phyloP scores from a whole-genome alignment of 2,888 invertebrate species.

The Sthenelais limicola region DNA sequence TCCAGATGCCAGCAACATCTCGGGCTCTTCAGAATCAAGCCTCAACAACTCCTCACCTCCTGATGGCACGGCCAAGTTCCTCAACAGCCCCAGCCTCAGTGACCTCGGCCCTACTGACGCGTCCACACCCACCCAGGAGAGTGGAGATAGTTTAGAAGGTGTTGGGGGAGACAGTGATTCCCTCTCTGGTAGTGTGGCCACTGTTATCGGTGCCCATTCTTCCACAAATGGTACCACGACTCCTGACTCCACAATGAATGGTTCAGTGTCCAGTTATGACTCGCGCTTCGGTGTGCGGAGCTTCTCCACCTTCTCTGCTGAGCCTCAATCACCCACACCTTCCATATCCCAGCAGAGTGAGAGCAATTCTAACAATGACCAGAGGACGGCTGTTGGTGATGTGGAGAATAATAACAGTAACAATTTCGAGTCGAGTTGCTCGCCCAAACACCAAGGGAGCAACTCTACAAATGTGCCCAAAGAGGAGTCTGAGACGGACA shows the following conservation, averaged over 20 bases:
- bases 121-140: neutral
- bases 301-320: conserved; percentile 38
- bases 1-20: conserved; percentile 44
- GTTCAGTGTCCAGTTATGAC: conserved; percentile 1
- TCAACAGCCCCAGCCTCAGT: neutral
- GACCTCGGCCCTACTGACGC: neutral
- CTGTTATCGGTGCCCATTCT: conserved; percentile 17
- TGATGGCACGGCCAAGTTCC: neutral
- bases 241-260: neutral
- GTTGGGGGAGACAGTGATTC: conserved; percentile 28
- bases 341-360: neutral
- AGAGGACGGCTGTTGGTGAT: conserved; percentile 16
- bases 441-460: conserved; percentile 40
- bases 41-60: conserved; percentile 9
- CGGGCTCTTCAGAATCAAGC: conserved; percentile 44
- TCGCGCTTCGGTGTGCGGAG: conserved; percentile 39
- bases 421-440: conserved; percentile 6
- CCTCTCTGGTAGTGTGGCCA: conserved; percentile 26
- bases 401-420: conserved; percentile 26
- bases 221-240: neutral
- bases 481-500: conserved; percentile 61
- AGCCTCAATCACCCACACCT: conserved; percentile 5
- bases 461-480: no score
- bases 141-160: conserved; percentile 27
- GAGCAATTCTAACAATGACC: conserved; percentile 12